These are phyloP conservation scores for Donacobius atricapilla DNA, from an alignment of 2,113 vertebrate species.

Conservation along the genomic window DNA sequence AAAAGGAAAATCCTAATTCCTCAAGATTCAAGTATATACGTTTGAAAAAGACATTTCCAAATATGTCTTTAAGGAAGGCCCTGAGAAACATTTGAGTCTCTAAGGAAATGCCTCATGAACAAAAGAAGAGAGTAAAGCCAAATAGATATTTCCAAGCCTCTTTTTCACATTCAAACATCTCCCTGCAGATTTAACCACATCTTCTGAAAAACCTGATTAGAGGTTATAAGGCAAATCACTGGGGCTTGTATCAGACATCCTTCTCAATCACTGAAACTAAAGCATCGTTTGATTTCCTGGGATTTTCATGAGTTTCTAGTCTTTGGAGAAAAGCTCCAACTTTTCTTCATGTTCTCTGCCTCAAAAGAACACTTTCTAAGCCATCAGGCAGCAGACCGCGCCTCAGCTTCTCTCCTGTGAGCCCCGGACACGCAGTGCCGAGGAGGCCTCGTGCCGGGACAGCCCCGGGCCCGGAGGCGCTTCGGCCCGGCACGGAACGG, in stretches of 20 bases:
- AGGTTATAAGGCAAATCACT: neutral
- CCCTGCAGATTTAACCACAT: neutral
- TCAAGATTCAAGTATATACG: neutral
- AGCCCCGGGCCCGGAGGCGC: neutral
- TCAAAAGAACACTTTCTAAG: neutral
- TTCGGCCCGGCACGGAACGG: neutral
- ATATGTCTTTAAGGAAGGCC: neutral
- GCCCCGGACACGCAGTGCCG: accelerated
- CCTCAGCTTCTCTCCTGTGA: accelerated
- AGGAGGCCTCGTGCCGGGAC: neutral
- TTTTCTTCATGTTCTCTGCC: neutral
- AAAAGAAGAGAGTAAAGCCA: neutral
- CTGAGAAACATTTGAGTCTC: neutral
- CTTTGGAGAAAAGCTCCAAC: accelerated
- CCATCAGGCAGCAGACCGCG: accelerated
- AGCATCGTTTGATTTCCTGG: neutral
- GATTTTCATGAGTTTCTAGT: neutral
- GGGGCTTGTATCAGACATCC: neutral
- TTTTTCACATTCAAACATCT: neutral
- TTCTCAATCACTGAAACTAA: neutral
- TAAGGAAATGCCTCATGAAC: neutral
- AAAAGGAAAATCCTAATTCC: neutral
- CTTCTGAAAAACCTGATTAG: neutral
- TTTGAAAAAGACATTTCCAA: neutral
- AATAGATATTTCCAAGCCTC: neutral